Evolutionary conservation across 2,888 invertebrate genomes (phyloP).

Genomic region (Altica lythri): DNA sequence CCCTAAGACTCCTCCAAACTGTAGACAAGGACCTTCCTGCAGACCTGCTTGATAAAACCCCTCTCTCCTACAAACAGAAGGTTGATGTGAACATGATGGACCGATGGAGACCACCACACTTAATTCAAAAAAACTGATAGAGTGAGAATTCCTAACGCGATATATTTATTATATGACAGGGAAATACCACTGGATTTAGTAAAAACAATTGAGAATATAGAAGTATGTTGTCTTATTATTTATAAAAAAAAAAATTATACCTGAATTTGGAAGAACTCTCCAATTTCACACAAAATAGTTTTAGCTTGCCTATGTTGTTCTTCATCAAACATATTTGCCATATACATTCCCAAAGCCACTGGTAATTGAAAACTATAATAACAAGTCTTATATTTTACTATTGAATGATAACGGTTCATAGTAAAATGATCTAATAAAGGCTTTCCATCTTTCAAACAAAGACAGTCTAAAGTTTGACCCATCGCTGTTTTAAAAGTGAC

Average conservation of each 20-base stretch:
- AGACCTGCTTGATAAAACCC: no score
- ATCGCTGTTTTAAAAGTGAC: conserved; percentile 73
- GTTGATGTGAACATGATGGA: no score
- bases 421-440: conserved; percentile 74
- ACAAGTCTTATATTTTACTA: conserved; percentile 90
- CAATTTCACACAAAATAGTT: conserved; percentile 87
- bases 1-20: no score
- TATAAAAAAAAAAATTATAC: conserved; percentile 54
- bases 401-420: conserved; percentile 84
- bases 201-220: background rate
- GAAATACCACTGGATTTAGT: no score
- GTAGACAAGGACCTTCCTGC: no score
- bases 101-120: no score
- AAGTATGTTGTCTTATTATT: background rate
- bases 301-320: conserved; percentile 85
- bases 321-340: conserved; percentile 77
- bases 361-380: conserved; percentile 95
- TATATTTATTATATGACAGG: no score
- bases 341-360: conserved; percentile 83
- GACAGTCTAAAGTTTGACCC: conserved; percentile 82
- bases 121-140: no score
- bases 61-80: no score
- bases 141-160: no score
- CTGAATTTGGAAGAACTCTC: conserved; percentile 94
- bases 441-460: conserved; percentile 64